phyloP scores from a whole-genome alignment of 1,140 invertebrate species.

The Ostrea denselamellosa region DNA sequence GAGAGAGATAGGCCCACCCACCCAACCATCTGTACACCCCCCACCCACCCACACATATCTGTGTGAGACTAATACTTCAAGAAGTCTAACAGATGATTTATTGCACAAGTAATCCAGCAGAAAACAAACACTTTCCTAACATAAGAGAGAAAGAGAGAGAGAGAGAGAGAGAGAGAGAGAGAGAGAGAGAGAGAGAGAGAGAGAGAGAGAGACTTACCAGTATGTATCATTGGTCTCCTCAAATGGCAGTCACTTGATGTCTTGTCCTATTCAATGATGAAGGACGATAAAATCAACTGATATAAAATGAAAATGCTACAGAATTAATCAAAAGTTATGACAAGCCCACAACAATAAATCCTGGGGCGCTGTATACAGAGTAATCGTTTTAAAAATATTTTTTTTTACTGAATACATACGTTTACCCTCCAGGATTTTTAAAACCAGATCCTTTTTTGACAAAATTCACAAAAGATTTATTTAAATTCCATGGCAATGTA shows the following conservation, averaged over 20 bases:
- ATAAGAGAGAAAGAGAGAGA: too few species aligned
- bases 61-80: too few species aligned
- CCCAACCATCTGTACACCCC: too few species aligned
- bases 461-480: constrained; percentile 22
- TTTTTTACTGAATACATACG: neutral
- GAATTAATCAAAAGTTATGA: neutral
- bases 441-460: neutral
- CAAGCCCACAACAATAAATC: neutral
- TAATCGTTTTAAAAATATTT: neutral
- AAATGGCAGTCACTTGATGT: neutral
- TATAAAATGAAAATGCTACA: neutral
- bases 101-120: too few species aligned
- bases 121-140: too few species aligned
- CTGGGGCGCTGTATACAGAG: neutral
- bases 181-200: too few species aligned
- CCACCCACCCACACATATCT: too few species aligned
- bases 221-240: neutral
- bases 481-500: constrained; percentile 31
- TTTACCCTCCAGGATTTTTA: neutral
- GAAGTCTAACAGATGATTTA: too few species aligned
- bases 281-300: neutral
- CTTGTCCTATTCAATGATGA: neutral
- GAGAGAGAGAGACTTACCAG: neutral
- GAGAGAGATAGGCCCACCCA: too few species aligned
- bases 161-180: neutral